Evolutionary conservation across 2,113 vertebrate genomes (phyloP).

Genomic region (Onychostoma macrolepis): DNA sequence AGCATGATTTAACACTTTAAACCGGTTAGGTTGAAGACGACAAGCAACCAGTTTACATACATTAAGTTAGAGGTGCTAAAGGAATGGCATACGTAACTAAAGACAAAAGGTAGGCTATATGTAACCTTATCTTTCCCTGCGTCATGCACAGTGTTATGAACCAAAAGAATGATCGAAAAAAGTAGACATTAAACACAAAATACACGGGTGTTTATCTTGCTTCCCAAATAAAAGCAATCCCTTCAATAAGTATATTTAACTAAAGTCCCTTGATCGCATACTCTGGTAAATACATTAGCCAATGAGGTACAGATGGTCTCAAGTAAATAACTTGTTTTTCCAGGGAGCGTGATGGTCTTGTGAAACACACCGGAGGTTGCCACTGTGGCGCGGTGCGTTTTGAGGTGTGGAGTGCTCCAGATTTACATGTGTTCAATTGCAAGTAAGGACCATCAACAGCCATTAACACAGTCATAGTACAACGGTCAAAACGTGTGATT

Average conservation of each 20-base stretch:
- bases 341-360: conserved; percentile 82
- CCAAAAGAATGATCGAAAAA: background rate
- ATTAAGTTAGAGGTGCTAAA: background rate
- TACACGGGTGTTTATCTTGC: background rate
- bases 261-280: background rate
- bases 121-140: background rate
- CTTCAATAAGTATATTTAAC: background rate
- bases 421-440: conserved; percentile 92
- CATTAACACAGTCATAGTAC: background rate
- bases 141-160: background rate
- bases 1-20: background rate
- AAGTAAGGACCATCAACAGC: conserved; percentile 78
- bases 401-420: conserved; percentile 84
- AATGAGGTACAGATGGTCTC: background rate
- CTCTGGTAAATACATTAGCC: background rate
- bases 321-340: background rate
- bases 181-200: background rate
- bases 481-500: background rate
- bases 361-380: conserved; percentile 90
- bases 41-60: background rate
- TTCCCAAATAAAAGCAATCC: background rate
- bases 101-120: conserved; percentile 45
- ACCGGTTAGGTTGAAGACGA: background rate
- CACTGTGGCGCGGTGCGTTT: conserved; percentile 93
- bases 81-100: background rate